Evolutionary conservation across 2,113 vertebrate species (phyloP).

Genomic region (Ceyx margarethae): DNA sequence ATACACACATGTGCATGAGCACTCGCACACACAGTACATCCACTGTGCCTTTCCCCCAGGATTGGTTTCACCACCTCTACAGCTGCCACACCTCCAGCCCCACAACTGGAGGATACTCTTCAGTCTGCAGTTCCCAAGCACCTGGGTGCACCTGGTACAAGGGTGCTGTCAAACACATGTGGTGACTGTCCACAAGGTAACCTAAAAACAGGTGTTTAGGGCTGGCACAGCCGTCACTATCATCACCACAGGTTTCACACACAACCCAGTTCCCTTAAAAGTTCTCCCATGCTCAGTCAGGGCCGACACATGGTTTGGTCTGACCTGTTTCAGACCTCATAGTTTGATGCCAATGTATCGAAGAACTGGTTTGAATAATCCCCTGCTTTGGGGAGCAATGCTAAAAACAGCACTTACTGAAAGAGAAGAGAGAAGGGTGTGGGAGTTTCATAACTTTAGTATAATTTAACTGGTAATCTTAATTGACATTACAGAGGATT

Average conservation of each 20-base stretch:
- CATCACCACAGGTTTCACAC: not conserved
- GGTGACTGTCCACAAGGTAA: not conserved
- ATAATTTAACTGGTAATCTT: not conserved
- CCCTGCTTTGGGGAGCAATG: not conserved
- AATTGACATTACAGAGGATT: not conserved
- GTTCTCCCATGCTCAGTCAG: not conserved
- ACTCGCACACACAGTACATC: not conserved
- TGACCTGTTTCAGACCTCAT: not conserved
- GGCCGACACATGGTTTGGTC: not conserved
- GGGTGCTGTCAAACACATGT: rapidly evolving
- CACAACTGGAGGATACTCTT: not conserved
- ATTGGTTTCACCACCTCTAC: not conserved
- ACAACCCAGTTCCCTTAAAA: not conserved
- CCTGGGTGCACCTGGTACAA: not conserved
- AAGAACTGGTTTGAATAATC: not conserved
- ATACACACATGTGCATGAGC: rapidly evolving
- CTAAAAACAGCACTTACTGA: not conserved
- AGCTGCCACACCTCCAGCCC: not conserved
- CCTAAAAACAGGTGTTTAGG: not conserved
- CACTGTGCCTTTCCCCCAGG: not conserved
- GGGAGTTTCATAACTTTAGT: not conserved
- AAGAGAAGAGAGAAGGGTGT: not conserved
- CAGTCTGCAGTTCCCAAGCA: not conserved
- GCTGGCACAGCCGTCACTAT: not conserved
- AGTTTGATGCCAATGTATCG: not conserved